Conservation (phyloP, 2,113 vertebrate species). For the Thalassarche chlororhynchos region DNA sequence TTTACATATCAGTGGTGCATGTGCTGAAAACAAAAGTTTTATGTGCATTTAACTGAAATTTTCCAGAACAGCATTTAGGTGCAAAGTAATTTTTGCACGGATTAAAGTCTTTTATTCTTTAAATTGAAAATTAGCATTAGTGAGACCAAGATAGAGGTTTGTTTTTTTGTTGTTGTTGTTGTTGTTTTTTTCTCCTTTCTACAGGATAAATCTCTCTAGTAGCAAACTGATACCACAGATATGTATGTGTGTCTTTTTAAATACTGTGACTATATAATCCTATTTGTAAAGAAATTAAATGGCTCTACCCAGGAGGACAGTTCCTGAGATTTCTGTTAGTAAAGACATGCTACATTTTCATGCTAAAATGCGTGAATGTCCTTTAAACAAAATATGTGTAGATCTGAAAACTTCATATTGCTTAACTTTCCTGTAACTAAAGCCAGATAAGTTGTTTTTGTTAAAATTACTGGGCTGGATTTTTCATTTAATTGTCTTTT, state of each 20-base stretch:
- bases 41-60: background rate
- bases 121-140: background rate
- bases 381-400: background rate
- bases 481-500: background rate
- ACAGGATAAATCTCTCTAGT: background rate
- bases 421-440: background rate
- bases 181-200: background rate
- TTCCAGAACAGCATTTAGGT: background rate
- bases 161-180: background rate
- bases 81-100: background rate
- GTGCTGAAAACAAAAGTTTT: background rate
- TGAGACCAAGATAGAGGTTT: background rate
- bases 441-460: background rate
- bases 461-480: background rate
- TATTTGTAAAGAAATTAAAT: background rate
- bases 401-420: background rate
- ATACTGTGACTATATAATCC: background rate
- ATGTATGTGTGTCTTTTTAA: background rate
- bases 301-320: background rate
- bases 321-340: background rate
- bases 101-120: background rate
- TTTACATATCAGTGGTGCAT: background rate
- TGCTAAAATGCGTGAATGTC: background rate
- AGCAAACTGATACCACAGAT: background rate
- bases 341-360: background rate